A percentile compares a stretch with the other conserved stretches of the same genome.
These are phyloP conservation scores for Mungos mungo DNA, from an alignment of 2,113 vertebrate genomes.

Conservation along the genomic window DNA sequence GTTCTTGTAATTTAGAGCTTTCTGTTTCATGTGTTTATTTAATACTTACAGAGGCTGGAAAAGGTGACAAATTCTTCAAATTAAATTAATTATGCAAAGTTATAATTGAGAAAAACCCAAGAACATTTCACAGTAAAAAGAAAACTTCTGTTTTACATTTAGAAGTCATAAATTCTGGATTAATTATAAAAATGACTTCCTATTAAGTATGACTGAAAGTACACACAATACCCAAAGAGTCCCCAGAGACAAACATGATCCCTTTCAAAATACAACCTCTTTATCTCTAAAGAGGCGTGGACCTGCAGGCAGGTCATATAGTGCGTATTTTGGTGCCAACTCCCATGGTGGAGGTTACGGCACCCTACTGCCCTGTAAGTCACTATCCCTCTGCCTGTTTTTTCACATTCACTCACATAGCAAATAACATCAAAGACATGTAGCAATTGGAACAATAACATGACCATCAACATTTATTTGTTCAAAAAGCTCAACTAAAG, in stretches of 20 bases:
- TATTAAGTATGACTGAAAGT: not conserved
- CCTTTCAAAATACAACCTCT: not conserved
- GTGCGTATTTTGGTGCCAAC: not conserved
- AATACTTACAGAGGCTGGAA: not conserved
- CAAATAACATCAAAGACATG: not conserved
- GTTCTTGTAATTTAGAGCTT: not conserved
- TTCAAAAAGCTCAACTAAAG: not conserved
- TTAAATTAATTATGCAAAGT: not conserved
- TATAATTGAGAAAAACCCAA: not conserved
- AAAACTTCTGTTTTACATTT: not conserved
- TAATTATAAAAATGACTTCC: not conserved
- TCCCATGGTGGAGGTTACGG: accelerated
- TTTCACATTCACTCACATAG: not conserved
- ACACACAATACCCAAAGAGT: not conserved
- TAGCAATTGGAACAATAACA: not conserved
- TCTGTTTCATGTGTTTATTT: not conserved
- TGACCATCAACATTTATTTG: not conserved
- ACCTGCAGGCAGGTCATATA: not conserved
- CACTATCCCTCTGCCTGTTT: not conserved
- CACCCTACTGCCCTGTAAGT: not conserved
- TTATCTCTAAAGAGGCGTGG: not conserved
- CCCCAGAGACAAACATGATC: not conserved
- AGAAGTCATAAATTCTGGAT: not conserved
- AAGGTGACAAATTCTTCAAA: not conserved
- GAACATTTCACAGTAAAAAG: not conserved